phyloP scores from a whole-genome alignment of 2,888 invertebrate species.

The Drosophila dives region DNA sequence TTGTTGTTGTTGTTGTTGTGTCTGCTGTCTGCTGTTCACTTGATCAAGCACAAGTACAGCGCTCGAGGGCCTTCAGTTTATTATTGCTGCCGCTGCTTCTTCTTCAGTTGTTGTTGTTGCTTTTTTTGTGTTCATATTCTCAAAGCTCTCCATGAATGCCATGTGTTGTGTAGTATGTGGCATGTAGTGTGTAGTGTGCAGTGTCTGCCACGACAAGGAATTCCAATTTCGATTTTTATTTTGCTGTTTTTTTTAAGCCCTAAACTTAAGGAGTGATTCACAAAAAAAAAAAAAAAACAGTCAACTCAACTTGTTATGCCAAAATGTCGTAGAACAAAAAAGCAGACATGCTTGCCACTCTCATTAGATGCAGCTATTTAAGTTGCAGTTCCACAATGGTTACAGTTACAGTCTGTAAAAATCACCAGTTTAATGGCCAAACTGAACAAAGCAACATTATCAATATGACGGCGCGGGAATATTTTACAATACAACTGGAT shows the following conservation, averaged over 20 bases:
- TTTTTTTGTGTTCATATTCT: not conserved
- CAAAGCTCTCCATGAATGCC: slow-evolving; percentile 46
- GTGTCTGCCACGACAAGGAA: slow-evolving; percentile 55
- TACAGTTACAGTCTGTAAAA: slow-evolving; percentile 8
- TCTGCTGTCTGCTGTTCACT: slow-evolving; percentile 67
- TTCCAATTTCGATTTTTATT: slow-evolving; percentile 48
- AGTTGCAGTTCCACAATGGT: slow-evolving; percentile 16
- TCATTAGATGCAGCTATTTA: slow-evolving; percentile 28
- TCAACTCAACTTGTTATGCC: slow-evolving; percentile 26
- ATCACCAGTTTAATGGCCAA: slow-evolving; percentile 8
- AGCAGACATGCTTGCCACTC: slow-evolving; percentile 31
- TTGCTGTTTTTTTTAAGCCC: slow-evolving; percentile 9
- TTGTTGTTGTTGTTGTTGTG: slow-evolving; percentile 42
- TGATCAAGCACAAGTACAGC: slow-evolving; percentile 71
- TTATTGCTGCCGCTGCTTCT: slow-evolving; percentile 11
- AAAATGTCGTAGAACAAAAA: slow-evolving; percentile 39
- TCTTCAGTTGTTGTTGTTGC: slow-evolving; percentile 9
- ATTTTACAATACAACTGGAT: not conserved
- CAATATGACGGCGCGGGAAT: slow-evolving; percentile 8
- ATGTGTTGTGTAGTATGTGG: slow-evolving; percentile 66
- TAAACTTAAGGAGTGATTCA: slow-evolving; percentile 20
- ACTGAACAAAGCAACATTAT: not conserved
- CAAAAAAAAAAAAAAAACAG: slow-evolving; percentile 36
- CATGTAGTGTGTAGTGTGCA: slow-evolving; percentile 30
- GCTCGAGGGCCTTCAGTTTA: slow-evolving; percentile 7